Conservation (phyloP, 2,113 vertebrate genomes). For the Pogona vitticeps region DNA sequence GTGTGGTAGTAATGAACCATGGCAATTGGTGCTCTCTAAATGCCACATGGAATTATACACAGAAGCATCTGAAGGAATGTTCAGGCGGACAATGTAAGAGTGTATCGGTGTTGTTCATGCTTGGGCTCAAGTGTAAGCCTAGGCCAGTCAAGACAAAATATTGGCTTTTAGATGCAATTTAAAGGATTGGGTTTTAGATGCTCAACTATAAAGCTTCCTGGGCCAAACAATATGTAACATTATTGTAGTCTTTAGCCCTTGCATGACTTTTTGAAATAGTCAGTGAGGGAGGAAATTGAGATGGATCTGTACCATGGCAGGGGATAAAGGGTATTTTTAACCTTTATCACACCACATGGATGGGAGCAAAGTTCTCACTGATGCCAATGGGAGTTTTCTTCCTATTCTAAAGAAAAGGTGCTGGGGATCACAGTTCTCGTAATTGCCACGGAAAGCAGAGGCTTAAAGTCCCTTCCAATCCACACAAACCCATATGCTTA, state of each 20-base stretch:
- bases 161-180: neutral
- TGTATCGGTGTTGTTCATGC: neutral
- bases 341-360: too few species aligned
- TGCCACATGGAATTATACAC: neutral
- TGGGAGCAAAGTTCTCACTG: too few species aligned
- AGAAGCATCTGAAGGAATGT: neutral
- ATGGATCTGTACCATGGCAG: neutral
- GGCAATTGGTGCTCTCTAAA: neutral
- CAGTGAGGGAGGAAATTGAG: neutral
- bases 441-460: too few species aligned
- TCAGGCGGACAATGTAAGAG: neutral
- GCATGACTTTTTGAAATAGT: neutral
- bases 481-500: too few species aligned
- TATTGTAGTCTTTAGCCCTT: neutral
- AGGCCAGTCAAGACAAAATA: neutral
- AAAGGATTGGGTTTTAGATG: neutral
- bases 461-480: too few species aligned
- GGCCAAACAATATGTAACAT: neutral
- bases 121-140: neutral
- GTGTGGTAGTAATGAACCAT: neutral
- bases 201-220: neutral
- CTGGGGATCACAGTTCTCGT: too few species aligned
- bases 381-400: too few species aligned
- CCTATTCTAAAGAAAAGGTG: too few species aligned
- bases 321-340: neutral